Conservation (phyloP, 2,113 vertebrate genomes). For the Empidonax alnorum region DNA sequence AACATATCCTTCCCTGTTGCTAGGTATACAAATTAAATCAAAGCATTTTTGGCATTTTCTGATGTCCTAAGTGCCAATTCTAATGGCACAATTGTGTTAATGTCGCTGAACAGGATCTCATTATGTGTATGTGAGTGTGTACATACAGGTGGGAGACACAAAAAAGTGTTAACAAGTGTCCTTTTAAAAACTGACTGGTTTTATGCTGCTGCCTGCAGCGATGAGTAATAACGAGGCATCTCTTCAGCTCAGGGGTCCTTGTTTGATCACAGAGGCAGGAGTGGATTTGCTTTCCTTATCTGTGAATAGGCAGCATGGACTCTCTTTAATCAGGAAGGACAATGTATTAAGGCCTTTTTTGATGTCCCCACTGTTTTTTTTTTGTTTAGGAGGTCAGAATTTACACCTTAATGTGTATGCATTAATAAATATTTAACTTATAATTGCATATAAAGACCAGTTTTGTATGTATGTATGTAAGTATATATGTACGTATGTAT, state of each 20-base stretch:
- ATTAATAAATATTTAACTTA: neutral
- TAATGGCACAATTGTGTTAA: neutral
- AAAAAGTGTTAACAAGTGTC: slow-evolving; percentile 59
- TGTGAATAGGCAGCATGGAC: slow-evolving; percentile 44
- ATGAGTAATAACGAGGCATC: slow-evolving; percentile 68
- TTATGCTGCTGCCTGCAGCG: slow-evolving; percentile 64
- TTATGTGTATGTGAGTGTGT: neutral
- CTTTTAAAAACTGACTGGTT: slow-evolving; percentile 23
- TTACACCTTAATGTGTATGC: neutral
- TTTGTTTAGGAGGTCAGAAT: neutral
- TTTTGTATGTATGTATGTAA: fast-evolving
- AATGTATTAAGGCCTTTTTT: neutral
- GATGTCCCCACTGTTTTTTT: neutral
- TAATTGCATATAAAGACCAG: neutral
- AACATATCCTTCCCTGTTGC: neutral
- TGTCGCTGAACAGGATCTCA: neutral
- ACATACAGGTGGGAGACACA: neutral
- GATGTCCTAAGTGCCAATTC: neutral
- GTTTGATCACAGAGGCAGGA: slow-evolving; percentile 76
- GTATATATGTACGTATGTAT: too few relatives aligned
- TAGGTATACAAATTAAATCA: neutral
- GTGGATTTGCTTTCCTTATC: slow-evolving; percentile 66
- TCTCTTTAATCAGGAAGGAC: neutral
- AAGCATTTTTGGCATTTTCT: neutral
- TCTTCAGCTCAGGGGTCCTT: slow-evolving; percentile 61